These are phyloP conservation scores for Clusia tigrina DNA, from an alignment of 2,888 invertebrate species.

Conservation along the genomic window DNA sequence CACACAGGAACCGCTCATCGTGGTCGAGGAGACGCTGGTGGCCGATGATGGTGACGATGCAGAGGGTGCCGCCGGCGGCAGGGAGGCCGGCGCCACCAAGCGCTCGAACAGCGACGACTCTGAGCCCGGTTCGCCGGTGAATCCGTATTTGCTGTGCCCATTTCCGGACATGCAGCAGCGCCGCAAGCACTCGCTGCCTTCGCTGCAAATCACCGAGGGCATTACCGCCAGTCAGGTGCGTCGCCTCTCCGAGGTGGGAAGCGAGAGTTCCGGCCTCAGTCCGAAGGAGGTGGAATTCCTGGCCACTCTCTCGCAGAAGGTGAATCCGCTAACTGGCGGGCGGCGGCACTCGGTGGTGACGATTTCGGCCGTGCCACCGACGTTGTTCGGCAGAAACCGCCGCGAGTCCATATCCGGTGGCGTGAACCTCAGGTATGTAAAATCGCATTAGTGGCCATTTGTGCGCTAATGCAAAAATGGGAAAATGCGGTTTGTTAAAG, in stretches of 20 bases:
- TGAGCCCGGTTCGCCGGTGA: conserved; percentile 80
- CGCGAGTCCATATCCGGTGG: conserved; percentile 85
- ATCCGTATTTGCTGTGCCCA: conserved; percentile 83
- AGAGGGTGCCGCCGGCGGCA: conserved; percentile 71
- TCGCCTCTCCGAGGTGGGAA: conserved; percentile 80
- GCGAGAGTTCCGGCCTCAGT: conserved; percentile 76
- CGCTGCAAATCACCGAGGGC: conserved; percentile 83
- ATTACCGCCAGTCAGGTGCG: conserved; percentile 88
- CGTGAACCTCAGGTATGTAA: conserved; percentile 69
- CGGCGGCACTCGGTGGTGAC: conserved; percentile 87
- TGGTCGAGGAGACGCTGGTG: conserved; percentile 79
- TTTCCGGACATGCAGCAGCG: conserved; percentile 78
- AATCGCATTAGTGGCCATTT: too few relatives aligned
- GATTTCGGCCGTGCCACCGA: conserved; percentile 81
- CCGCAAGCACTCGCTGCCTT: conserved; percentile 84
- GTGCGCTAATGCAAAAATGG: too few relatives aligned
- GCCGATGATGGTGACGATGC: conserved; percentile 74
- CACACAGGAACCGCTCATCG: conserved; percentile 80
- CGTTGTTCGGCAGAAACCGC: conserved; percentile 81
- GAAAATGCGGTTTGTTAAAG: too few relatives aligned
- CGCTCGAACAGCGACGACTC: conserved; percentile 68
- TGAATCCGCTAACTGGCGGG: conserved; percentile 73
- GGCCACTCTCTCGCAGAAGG: conserved; percentile 80
- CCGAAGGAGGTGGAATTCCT: conserved; percentile 84
- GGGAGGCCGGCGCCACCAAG: conserved; percentile 62